A percentile compares a stretch with the other conserved stretches of the same genome.
Conservation (phyloP, 2,888 invertebrate genomes). For the Catocala nupta region DNA sequence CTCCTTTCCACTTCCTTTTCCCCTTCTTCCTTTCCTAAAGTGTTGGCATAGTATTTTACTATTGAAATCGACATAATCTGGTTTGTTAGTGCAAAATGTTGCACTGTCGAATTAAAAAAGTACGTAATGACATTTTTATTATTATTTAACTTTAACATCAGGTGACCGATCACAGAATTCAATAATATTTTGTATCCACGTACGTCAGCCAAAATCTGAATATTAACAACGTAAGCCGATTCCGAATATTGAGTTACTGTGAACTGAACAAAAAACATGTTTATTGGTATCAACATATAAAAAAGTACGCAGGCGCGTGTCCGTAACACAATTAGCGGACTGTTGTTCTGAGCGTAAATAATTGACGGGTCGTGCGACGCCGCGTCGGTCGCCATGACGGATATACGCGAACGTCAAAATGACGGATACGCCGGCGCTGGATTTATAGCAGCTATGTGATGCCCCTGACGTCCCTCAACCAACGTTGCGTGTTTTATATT, state of each 20-base stretch:
- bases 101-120: no score
- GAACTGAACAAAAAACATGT: constrained; percentile 29
- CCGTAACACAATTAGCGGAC: constrained; percentile 39
- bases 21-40: no score
- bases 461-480: constrained; percentile 27
- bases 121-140: no score
- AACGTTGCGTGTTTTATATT: constrained; percentile 19
- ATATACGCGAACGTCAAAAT: constrained; percentile 12
- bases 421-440: constrained; percentile 31
- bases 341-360: constrained; percentile 34
- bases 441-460: constrained; percentile 39
- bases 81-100: no score
- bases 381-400: constrained; percentile 6
- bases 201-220: constrained; percentile 5
- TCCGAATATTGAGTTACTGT: constrained; percentile 19
- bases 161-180: no score
- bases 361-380: constrained; percentile 24
- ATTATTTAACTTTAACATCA: no score
- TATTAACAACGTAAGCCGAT: constrained; percentile 8
- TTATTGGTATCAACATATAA: constrained; percentile 37
- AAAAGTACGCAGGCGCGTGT: constrained; percentile 26
- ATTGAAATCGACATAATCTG: no score
- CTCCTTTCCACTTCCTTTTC: no score
- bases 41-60: no score
- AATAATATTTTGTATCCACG: neutral